Percentiles rank a stretch among this genome's conserved stretches.
These are phyloP conservation scores for Pangasius djambal DNA, from an alignment of 2,797 vertebrate genomes.

Conservation along the genomic window DNA sequence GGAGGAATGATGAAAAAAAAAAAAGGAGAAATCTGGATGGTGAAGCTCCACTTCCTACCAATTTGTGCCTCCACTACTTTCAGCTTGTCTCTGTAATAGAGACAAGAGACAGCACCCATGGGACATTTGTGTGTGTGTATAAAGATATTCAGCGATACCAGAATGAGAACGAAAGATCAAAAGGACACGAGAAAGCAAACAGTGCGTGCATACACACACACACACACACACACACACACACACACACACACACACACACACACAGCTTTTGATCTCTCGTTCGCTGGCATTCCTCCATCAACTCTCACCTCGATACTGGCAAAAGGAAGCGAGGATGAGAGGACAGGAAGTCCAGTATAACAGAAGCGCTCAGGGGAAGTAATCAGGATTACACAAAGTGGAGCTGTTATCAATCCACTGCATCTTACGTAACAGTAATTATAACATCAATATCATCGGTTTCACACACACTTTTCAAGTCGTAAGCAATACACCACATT, in stretches of 20 bases:
- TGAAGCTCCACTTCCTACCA: neutral
- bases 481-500: neutral
- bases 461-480: neutral
- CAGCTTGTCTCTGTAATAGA: neutral
- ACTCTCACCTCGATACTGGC: constrained; percentile 39
- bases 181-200: constrained; percentile 44
- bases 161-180: constrained; percentile 31
- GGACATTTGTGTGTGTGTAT: neutral
- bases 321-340: constrained; percentile 37
- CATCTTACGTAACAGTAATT: neutral
- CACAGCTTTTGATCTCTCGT: constrained; percentile 33
- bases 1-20: neutral
- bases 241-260: constrained; percentile 20
- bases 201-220: neutral
- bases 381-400: constrained; percentile 13
- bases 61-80: neutral
- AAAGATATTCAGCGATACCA: constrained; percentile 11
- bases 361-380: constrained; percentile 11
- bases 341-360: constrained; percentile 19
- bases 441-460: neutral
- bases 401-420: neutral
- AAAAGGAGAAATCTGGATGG: neutral
- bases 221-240: constrained; percentile 31
- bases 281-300: constrained; percentile 33
- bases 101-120: neutral